phyloP scores from a whole-genome alignment of 2,113 vertebrate species.

The Danionella cerebrum region DNA sequence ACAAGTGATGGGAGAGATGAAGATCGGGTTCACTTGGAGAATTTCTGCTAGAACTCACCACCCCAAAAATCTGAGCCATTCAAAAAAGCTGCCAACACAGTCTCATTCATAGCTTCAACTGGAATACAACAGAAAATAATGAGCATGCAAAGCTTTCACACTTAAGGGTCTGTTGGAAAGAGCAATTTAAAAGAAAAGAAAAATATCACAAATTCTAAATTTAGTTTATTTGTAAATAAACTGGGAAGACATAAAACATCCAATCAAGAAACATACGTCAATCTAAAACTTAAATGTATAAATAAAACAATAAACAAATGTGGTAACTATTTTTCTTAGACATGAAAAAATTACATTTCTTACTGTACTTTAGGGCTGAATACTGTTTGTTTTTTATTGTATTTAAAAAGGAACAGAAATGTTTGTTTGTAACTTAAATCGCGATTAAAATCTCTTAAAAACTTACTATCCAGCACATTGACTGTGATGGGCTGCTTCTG shows the following conservation, averaged over 20 bases:
- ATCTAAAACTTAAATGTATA: no score
- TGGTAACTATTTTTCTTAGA: no score
- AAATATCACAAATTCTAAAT: no score
- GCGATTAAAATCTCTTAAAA: neutral
- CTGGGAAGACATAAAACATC: neutral
- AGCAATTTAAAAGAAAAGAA: no score
- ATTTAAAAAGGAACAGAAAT: neutral
- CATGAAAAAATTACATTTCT: no score
- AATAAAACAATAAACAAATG: no score
- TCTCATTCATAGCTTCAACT: conserved; percentile 97
- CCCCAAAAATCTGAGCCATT: conserved; percentile 91
- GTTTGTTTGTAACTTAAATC: neutral
- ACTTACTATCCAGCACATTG: conserved; percentile 84
- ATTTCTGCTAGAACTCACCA: conserved; percentile 81
- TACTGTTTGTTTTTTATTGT: no score
- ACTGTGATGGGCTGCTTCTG: conserved; percentile 97
- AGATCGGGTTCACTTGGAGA: conserved; percentile 49
- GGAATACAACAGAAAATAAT: conserved; percentile 85
- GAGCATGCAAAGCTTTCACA: conserved; percentile 60
- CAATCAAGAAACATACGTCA: no score
- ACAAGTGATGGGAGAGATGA: conserved; percentile 26
- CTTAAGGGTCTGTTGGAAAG: neutral
- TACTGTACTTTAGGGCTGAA: no score
- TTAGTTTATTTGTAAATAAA: no score
- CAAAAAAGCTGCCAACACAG: conserved; percentile 87